phyloP scores from a whole-genome alignment of 1,140 invertebrate genomes.

The Notospermus geniculatus region DNA sequence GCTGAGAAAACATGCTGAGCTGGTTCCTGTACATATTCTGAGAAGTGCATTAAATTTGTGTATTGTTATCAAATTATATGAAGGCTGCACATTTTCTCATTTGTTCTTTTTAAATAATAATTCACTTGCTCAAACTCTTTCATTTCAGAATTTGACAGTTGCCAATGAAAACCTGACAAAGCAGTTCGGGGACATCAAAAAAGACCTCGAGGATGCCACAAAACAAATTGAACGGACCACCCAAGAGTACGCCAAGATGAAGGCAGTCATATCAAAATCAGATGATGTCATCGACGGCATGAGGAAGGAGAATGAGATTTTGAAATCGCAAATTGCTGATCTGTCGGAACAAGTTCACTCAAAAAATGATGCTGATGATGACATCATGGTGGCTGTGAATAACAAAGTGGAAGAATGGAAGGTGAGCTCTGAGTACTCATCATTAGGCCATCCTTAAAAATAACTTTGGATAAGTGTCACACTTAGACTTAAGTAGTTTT shows the following conservation, averaged over 20 bases:
- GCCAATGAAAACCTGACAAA: conserved; percentile 42
- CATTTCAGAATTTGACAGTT: conserved; percentile 48
- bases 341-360: conserved; percentile 64
- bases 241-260: conserved; percentile 51
- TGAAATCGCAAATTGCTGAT: conserved; percentile 57
- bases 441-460: too few relatives aligned
- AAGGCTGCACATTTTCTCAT: too few relatives aligned
- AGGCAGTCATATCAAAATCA: conserved; percentile 45
- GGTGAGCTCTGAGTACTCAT: conserved; percentile 62
- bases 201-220: conserved; percentile 42
- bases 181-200: conserved; percentile 38
- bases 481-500: too few relatives aligned
- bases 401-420: conserved; percentile 73
- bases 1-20: too few relatives aligned
- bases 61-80: too few relatives aligned
- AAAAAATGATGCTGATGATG: conserved; percentile 64
- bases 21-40: too few relatives aligned
- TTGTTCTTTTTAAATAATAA: too few relatives aligned
- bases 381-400: conserved; percentile 67
- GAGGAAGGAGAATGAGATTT: conserved; percentile 48
- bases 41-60: too few relatives aligned
- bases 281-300: conserved; percentile 45
- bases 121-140: too few relatives aligned
- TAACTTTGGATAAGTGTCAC: too few relatives aligned
- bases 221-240: conserved; percentile 47